These are phyloP conservation scores for Venturia canescens DNA, from an alignment of 1,140 invertebrate genomes.

Conservation along the genomic window DNA sequence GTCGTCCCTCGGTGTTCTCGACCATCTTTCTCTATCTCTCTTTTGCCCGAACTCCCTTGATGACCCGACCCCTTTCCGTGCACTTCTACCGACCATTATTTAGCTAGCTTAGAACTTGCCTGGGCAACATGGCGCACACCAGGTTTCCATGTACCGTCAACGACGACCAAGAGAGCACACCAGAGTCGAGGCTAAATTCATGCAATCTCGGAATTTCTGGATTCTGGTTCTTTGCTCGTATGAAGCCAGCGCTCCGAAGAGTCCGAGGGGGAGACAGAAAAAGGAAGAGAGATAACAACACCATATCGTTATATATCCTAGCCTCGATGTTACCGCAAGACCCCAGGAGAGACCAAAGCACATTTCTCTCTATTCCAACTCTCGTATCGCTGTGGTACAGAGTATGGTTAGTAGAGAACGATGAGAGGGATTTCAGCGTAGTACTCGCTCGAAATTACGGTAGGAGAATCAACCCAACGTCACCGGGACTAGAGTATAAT, in stretches of 20 bases:
- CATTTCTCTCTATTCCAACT: slow-evolving; percentile 21
- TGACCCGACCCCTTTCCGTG: slow-evolving; percentile 51
- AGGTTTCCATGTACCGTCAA: slow-evolving; percentile 44
- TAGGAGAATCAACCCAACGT: slow-evolving; percentile 37
- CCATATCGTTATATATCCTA: slow-evolving; percentile 2
- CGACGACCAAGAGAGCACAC: slow-evolving; percentile 35
- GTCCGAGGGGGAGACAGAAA: neutral
- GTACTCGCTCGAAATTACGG: slow-evolving; percentile 48
- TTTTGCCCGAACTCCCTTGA: slow-evolving; percentile 46
- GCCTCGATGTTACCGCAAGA: slow-evolving; percentile 13
- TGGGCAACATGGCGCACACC: slow-evolving; percentile 56
- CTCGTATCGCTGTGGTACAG: slow-evolving; percentile 26
- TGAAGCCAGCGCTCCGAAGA: neutral
- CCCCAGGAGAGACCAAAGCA: slow-evolving; percentile 10
- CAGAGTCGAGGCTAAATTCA: slow-evolving; percentile 35
- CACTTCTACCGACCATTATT: slow-evolving; percentile 74
- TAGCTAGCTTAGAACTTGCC: slow-evolving; percentile 73
- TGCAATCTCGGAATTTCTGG: slow-evolving; percentile 56
- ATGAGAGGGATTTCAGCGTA: slow-evolving; percentile 18
- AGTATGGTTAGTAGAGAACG: slow-evolving; percentile 25
- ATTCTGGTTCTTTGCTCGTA: slow-evolving; percentile 42
- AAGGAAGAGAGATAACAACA: slow-evolving; percentile 26
- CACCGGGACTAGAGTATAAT: slow-evolving; percentile 41
- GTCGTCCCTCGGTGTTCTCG: neutral
- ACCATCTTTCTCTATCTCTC: slow-evolving; percentile 38